phyloP scores from a whole-genome alignment of 2,888 invertebrate genomes.

The Drosophila helvetica region DNA sequence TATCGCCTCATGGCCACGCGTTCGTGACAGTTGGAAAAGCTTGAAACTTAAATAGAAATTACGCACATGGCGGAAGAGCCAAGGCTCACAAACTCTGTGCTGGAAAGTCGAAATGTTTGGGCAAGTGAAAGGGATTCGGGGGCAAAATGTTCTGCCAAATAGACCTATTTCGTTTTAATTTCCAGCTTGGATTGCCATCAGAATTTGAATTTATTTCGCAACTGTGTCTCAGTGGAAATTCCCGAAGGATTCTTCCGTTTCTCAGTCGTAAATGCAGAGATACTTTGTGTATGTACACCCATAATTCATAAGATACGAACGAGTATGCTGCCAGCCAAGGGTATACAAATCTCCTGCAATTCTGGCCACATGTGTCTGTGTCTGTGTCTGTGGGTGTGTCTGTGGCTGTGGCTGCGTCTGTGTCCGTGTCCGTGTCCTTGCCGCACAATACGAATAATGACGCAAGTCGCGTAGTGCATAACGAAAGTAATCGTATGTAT shows the following conservation, averaged over 20 bases:
- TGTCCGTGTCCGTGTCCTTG: neutral
- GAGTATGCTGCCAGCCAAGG: neutral
- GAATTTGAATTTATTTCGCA: neutral
- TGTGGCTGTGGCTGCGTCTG: neutral
- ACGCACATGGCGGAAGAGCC: neutral
- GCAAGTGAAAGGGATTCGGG: too few species aligned
- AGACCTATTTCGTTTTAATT: neutral
- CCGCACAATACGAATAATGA: neutral
- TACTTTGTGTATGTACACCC: neutral
- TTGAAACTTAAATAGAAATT: neutral
- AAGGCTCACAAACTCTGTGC: too few species aligned
- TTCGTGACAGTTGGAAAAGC: neutral
- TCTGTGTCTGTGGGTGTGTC: too few species aligned
- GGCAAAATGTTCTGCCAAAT: too few species aligned
- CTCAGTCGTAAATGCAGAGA: neutral
- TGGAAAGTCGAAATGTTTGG: too few species aligned
- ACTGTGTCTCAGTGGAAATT: neutral
- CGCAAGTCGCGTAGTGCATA: neutral
- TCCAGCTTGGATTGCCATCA: neutral
- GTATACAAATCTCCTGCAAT: neutral
- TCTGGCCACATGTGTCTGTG: neutral
- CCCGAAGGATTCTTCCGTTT: too few species aligned
- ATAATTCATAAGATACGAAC: neutral
- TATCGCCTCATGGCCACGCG: conserved; percentile 1
- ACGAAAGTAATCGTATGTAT: neutral